Base-by-base conservation (phyloP, 92 coral and sea anemone species). In the Epizoanthus scotinus region DNA sequence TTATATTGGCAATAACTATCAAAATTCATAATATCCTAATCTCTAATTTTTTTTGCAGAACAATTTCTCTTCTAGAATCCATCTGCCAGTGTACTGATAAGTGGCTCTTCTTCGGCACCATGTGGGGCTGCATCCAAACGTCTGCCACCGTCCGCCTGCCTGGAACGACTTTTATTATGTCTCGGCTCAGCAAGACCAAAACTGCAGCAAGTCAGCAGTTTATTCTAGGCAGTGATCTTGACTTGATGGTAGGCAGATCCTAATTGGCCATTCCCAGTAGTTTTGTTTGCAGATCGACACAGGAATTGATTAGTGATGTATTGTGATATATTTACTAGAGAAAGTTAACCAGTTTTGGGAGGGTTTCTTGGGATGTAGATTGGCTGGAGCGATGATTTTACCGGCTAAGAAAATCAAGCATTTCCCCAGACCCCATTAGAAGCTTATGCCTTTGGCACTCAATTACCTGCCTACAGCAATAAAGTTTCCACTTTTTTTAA, bases 81-180 rank as follows among this genome's bases (percentile, higher is more conserved):
- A 79, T 92, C 78, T 90, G 98, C 67, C 90, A 90, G n/a, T 87
- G 90, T 66, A 94, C 94, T 54, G 97, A 94, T 70, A 88, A 86
- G 63, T 77, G 67, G 26, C 82, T 86, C 31, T 94, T 94, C 92
- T 94, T 88, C 83, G 87, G 91, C 13, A 87, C 93, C 3, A 62
- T 94, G 70, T 94, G 98, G 98, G 87, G 83, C 29, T 90, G 94
- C 64, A 81, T 94, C 34, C 82, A 84, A 58, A 68, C 97, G 25
- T 81, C 93, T 13, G 78, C 97, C 18, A 71, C 84, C 64, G 87
- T 88, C 5, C 91, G 98, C 15, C 84, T 94, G 53, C 90, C 98
- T 18, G 98, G 94, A 1, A 79, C 93, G 69, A 92, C 94, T 50
- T 94, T 94, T 71, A 86, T 94, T 26, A 82, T 94, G 58, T 87